Percentiles rank a stretch among this genome's conserved stretches.
Evolutionary conservation across 2,797 vertebrate genomes (phyloP).

Genomic region (Cyclura pinguis): DNA sequence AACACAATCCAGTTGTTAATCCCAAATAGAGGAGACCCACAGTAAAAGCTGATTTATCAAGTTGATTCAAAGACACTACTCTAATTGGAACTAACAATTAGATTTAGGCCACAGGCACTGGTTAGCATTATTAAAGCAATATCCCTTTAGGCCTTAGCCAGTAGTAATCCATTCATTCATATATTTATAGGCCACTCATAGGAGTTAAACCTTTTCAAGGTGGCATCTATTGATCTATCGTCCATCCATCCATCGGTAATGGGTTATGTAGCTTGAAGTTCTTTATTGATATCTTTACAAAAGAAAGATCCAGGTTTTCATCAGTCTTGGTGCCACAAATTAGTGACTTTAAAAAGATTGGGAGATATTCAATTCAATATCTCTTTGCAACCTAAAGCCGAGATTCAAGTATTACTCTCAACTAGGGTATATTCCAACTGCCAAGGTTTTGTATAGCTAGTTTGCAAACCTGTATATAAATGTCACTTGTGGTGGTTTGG

Average conservation of each 20-base stretch:
- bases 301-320: neutral
- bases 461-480: neutral
- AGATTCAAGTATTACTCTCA: no score
- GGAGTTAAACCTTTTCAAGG: neutral
- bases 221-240: neutral
- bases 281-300: neutral
- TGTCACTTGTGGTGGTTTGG: neutral
- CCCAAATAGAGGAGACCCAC: no score
- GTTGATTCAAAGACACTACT: no score
- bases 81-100: no score
- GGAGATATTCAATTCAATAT: constrained; percentile 19
- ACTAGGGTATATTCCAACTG: no score
- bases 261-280: neutral
- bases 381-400: constrained; percentile 36
- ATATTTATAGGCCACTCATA: no score
- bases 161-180: neutral
- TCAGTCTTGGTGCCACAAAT: neutral
- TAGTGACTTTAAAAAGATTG: neutral
- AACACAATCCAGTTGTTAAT: no score
- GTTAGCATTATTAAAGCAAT: constrained; percentile 44
- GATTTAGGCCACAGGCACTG: neutral
- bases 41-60: no score
- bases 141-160: neutral
- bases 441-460: neutral
- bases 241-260: neutral